Evolutionary conservation across 2,797 vertebrate genomes (phyloP), one percentile per base, ranked within the genome.

Genomic region (Galaxias olidus): DNA sequence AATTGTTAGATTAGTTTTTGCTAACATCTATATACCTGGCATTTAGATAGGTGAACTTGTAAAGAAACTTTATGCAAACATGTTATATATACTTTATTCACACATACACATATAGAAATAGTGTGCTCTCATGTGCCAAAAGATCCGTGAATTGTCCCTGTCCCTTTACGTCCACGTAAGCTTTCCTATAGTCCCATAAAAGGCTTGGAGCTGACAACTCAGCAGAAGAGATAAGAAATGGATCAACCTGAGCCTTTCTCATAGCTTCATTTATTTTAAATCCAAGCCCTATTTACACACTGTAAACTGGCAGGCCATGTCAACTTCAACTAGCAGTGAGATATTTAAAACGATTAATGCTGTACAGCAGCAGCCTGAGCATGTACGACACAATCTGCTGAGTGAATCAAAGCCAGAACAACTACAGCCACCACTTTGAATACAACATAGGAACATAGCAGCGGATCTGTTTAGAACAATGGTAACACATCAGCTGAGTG

Each of bases 251-350:
- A 89, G 85, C 85, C 77, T 89, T 90, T 90, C 85, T 88, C 84
- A 86, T 83, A 80, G 87, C 87, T 86, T 89, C 70, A 87, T 89
- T 89, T 89, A 89, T 88, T 91, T 91, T 84, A 88, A 91, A 91
- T 90, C 86, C 86, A 63, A 85, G 81, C 78, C 78, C 75, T 88
- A 85, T 89, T 91, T 89, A 84, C 85, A 84, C 87, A 84, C 72
- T 13, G 76, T 79, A 80, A 64, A 51, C 77, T 75, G 77, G 79
- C 81, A 81, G 82, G 66, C 76, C 75, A 68, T 78, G 84, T 88
- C 85, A 79, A 75, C 75, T 84, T 82, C 73, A 83, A 87, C 77
- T 80, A 82, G 77, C 75, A 80, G 55, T 71, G 68, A 86, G 83
- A 85, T 83, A 84, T 86, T 83, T 86, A 85, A 87, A 85, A 81